Conservation (phyloP, 2,797 vertebrate species). For the Strix occidentalis region DNA sequence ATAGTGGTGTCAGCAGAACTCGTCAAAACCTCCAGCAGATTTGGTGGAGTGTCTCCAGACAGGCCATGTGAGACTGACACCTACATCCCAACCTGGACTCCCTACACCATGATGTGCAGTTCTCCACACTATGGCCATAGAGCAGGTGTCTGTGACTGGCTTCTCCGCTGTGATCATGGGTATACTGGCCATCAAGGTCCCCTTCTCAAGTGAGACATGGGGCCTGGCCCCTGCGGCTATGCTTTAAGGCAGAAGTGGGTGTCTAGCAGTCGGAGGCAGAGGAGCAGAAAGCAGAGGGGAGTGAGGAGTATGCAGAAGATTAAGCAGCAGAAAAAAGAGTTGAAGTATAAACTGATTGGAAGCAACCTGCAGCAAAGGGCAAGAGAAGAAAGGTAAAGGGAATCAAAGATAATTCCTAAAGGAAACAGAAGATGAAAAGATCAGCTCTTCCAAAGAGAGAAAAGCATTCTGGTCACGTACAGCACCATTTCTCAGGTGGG, state of each 20-base stretch:
- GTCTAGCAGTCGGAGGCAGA: not conserved
- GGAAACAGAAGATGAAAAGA: not conserved
- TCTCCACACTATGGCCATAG: not conserved
- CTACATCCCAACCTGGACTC: rapidly evolving
- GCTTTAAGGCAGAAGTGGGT: not conserved
- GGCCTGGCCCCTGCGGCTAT: not conserved
- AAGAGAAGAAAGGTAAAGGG: constrained; percentile 1
- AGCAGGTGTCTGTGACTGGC: not conserved
- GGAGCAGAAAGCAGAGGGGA: not conserved
- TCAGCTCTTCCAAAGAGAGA: not conserved
- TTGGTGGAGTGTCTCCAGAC: not conserved
- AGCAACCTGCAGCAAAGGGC: not conserved
- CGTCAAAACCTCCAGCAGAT: not conserved
- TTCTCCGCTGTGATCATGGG: not conserved
- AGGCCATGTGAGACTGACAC: not conserved
- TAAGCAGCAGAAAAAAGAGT: not conserved
- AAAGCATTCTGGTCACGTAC: not conserved
- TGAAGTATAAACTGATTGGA: not conserved
- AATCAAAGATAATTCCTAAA: constrained; percentile 17
- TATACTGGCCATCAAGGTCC: not conserved
- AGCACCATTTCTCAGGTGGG: not conserved
- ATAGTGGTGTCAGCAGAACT: rapidly evolving
- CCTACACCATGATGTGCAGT: not conserved
- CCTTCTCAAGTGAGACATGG: not conserved
- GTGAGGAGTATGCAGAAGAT: not conserved